These are phyloP conservation scores for Parazoanthus darwini DNA, from an alignment of 92 coral and sea anemone species.

Conservation along the genomic window DNA sequence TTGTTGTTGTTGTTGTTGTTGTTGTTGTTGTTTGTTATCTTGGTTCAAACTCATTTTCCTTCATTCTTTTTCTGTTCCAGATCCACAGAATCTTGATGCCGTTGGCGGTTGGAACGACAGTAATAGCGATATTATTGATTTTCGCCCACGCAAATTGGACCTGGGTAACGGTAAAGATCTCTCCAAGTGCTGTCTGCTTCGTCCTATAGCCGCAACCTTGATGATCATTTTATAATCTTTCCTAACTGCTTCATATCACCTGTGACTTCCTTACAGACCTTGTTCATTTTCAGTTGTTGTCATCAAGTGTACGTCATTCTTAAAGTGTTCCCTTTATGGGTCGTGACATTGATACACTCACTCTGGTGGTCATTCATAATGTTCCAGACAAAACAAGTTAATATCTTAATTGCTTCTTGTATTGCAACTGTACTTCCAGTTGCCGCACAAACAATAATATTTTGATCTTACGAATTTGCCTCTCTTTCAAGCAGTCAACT, in stretches of 20 bases:
- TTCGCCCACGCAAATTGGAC: background rate
- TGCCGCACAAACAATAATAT: too few species aligned
- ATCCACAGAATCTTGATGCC: conserved; percentile 2
- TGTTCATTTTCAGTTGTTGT: background rate
- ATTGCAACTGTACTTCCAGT: background rate
- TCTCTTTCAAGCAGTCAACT: background rate
- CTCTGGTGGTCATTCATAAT: background rate
- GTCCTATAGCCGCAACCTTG: background rate
- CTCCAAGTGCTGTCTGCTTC: too few species aligned
- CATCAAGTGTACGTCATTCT: background rate
- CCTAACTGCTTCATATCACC: background rate
- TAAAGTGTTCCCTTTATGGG: background rate
- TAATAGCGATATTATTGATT: background rate
- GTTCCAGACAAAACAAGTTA: background rate
- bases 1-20: too few species aligned
- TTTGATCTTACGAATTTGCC: too few species aligned
- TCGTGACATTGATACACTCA: background rate
- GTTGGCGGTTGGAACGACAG: background rate
- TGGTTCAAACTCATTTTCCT: too few species aligned
- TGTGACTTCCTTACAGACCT: background rate
- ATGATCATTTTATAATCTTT: background rate
- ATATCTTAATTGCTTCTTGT: background rate
- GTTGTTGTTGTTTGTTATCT: too few species aligned
- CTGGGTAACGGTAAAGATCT: background rate
- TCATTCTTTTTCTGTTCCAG: background rate